Evolutionary conservation across 2,888 invertebrate species (phyloP).

Genomic region (Lasioglossum oenotherae): DNA sequence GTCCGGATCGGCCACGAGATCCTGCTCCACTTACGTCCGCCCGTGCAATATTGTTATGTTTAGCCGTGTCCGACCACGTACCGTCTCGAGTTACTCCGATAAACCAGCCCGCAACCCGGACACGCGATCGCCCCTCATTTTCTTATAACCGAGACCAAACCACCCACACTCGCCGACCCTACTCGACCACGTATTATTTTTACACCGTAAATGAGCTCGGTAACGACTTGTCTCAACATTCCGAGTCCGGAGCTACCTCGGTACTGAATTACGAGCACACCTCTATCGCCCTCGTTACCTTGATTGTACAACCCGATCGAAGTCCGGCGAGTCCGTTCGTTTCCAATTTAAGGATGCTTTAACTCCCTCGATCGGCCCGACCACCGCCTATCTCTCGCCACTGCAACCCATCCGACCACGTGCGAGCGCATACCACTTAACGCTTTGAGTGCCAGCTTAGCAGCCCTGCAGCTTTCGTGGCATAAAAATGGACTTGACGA

Average conservation of each 20-base stretch:
- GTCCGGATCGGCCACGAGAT: slow-evolving; percentile 4
- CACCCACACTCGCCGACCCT: background rate
- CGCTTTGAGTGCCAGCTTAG: too few species aligned
- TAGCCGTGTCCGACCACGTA: background rate
- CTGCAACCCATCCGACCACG: too few species aligned
- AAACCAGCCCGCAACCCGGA: background rate
- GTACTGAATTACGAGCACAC: background rate
- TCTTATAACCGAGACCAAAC: background rate
- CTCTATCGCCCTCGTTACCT: background rate
- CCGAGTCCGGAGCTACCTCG: background rate
- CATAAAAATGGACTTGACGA: background rate
- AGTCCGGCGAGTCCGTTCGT: background rate
- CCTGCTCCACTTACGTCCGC: background rate
- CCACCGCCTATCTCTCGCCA: background rate
- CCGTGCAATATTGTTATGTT: background rate
- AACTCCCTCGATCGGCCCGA: background rate
- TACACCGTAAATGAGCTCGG: background rate
- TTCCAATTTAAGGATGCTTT: background rate
- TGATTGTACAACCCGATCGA: background rate
- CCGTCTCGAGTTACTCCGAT: background rate
- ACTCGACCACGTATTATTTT: background rate
- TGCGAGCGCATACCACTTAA: too few species aligned
- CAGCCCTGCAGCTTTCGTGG: too few species aligned
- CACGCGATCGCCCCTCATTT: background rate
- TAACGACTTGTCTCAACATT: background rate